Conservation (phyloP, 2,888 invertebrate genomes). For the Melikaiella ostensackeni region DNA sequence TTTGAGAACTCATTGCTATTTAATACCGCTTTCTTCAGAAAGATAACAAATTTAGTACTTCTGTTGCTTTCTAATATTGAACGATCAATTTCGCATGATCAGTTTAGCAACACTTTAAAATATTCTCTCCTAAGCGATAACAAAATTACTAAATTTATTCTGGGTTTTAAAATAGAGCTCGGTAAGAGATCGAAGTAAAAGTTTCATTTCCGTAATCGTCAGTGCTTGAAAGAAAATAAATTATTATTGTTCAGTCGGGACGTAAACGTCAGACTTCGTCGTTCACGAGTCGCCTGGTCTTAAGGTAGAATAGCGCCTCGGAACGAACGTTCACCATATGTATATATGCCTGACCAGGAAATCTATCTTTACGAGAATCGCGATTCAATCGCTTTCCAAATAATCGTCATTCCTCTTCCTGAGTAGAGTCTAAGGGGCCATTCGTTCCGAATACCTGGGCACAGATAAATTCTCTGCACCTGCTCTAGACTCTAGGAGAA, state of each 20-base stretch:
- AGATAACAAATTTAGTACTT: not conserved
- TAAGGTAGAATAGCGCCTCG: slow-evolving; percentile 27
- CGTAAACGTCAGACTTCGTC: slow-evolving; percentile 35
- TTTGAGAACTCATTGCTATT: slow-evolving; percentile 10
- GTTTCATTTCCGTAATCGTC: slow-evolving; percentile 24
- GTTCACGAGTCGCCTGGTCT: slow-evolving; percentile 23
- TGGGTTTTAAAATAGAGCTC: not conserved
- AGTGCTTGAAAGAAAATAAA: slow-evolving; percentile 24
- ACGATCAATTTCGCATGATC: not conserved
- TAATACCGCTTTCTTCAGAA: slow-evolving; percentile 2
- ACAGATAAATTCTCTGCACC: slow-evolving; percentile 9
- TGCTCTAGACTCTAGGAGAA: not conserved
- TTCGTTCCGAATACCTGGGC: slow-evolving; percentile 26
- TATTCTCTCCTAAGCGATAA: not conserved
- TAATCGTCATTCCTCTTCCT: slow-evolving; percentile 28
- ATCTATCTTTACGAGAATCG: slow-evolving; percentile 41
- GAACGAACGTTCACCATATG: slow-evolving; percentile 54
- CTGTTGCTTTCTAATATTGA: not conserved
- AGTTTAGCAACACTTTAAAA: not conserved
- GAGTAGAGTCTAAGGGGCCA: slow-evolving; percentile 21
- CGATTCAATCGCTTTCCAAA: slow-evolving; percentile 38
- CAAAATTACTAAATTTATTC: not conserved
- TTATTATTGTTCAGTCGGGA: slow-evolving; percentile 21
- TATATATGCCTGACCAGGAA: slow-evolving; percentile 54
- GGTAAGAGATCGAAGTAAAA: slow-evolving; percentile 4